These are phyloP conservation scores for Gulo gulo DNA, from an alignment of 2,113 vertebrate species.

Conservation along the genomic window DNA sequence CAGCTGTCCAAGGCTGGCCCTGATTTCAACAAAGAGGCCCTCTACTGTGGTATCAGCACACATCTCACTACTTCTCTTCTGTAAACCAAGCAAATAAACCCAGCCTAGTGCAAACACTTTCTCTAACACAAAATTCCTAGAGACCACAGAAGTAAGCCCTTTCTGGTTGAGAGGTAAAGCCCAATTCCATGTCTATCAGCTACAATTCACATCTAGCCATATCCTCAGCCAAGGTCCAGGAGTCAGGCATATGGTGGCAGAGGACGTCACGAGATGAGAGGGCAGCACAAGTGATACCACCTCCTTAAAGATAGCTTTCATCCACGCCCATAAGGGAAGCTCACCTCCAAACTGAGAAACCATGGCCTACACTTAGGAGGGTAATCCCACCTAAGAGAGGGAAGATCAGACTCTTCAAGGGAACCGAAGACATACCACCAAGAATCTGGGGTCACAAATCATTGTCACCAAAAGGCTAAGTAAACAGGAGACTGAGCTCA, in stretches of 20 bases:
- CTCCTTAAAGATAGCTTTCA: not conserved
- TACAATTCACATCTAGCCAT: not conserved
- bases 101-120: not conserved
- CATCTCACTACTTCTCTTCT: not conserved
- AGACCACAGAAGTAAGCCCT: not conserved
- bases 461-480: not conserved
- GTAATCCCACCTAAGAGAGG: not conserved
- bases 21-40: not conserved
- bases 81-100: not conserved
- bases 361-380: not conserved
- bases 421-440: not conserved
- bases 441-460: not conserved
- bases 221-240: not conserved
- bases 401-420: not conserved
- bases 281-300: not conserved
- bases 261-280: not conserved
- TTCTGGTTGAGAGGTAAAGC: not conserved
- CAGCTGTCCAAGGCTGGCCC: not conserved
- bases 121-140: not conserved
- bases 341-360: not conserved
- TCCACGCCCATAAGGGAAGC: not conserved
- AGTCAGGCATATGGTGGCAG: not conserved
- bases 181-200: not conserved
- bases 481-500: not conserved
- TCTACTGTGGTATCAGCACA: not conserved